Evolutionary conservation across 1,140 invertebrate species (phyloP), one percentile per base, ranked within the genome.

Genomic region (Pseudomyrmex flavicornis): DNA sequence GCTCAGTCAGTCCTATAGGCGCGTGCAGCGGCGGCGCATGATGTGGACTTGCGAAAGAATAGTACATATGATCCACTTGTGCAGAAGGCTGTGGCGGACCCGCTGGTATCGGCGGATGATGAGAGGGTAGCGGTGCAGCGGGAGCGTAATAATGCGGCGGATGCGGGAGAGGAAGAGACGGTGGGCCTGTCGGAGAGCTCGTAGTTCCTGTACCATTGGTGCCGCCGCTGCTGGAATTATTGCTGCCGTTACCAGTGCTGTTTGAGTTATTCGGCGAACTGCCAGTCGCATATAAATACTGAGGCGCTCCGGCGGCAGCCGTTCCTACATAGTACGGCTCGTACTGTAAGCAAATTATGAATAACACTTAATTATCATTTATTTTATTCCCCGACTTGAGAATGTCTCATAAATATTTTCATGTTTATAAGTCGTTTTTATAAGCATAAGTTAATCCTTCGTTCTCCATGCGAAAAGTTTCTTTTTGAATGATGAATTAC

Each of bases 241-340:
- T 91, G 50, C 92, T 90, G 75, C 85, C 90, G 20, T 13, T 13
- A 13, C 86, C 89, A 73, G 89, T 87, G 12, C 85, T 88, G 69
- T 84, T 91, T 20, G 86, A 86, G 12, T 91, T 92, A 85, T 72
- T 91, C 62, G 93, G 93, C 3, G 91, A 88, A 62, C 88, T 89
- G 77, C 91, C 91, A 13, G 91, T 89, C 26, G 92, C 58, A 66
- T 91, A 94, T 83, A 93, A 76, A 52, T 92, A 94, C 46, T 88
- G 92, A 62, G 92, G 86, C 65, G 91, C 88, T 73, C 93, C 91
- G 83, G 92, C 89, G 54, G 92, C 90, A 52, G 92, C 86, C 87
- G 92, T 89, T 85, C 93, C 94, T 91, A 92, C 73, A 85, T 93
- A 94, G 90, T 93, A 94, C 89, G 92, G 85, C 89, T 94, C 94